Base-by-base conservation (phyloP, 2,888 invertebrate genomes). In the Drosophila neonasuta region DNA sequence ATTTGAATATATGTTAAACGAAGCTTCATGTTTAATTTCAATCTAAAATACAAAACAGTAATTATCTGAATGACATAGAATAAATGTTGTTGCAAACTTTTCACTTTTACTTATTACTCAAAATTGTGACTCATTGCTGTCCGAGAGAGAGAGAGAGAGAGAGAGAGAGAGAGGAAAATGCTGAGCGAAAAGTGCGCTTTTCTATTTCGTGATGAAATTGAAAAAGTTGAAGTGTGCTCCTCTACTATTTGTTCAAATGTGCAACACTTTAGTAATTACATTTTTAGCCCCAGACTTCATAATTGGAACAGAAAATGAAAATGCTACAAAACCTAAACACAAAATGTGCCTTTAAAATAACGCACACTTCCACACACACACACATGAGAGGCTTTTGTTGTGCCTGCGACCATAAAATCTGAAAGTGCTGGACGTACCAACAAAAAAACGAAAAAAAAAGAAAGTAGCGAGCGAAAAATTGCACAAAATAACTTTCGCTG, bases 401-500 rank as follows among this genome's bases (percentile, higher is more conserved):
- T 51, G 64, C 59, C 46, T 17, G 49, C 9, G 11, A 67, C 32
- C 61, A 51, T 51, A 74, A 65, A 62, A 62, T 46, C 52, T 36
- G 46, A 57, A 63, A 59, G 41, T 42, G 49, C 34, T 44, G 58
- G 8, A 8, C 39, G 2, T 3, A 24, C 24, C 24, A 24, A 24
- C 24, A 13, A 60, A 61, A 61, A 60, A 29, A 56, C 15, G 15
- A 15, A 15, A 15, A 15, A 15, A 15, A 15, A 15, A 9, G n/a
- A 68, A 70, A 56, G 32, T 15, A 20, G 13, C 24, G 32, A 63
- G 49, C 54, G 48, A 57, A 58, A 64, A 57, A 62, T 61, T 66
- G 50, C 56, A 57, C 15, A 56, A 81, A 82, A 68, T 70, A 71
- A 82, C 65, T 85, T 76, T 76, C 32, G 46, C 67, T 58, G 34